A percentile compares a stretch with the other conserved stretches of the same genome.
phyloP scores from a whole-genome alignment of 2,113 vertebrate genomes.

The Sebastes fasciatus region DNA sequence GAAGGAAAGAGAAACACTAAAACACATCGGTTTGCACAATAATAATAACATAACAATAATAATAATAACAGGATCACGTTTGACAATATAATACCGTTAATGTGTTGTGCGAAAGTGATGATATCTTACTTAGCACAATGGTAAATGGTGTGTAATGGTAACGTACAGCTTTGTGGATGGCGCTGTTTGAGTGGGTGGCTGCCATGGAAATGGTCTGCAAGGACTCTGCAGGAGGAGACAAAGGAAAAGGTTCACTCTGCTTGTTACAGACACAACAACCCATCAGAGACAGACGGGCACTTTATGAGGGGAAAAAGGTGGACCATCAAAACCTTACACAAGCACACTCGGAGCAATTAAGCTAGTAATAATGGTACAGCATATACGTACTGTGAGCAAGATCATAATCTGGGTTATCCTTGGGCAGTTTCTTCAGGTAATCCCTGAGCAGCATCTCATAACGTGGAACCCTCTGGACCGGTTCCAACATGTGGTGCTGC shows the following conservation, averaged over 20 bases:
- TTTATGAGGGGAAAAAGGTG: not conserved
- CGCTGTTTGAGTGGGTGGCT: slow-evolving; percentile 93
- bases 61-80: not conserved
- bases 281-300: not conserved
- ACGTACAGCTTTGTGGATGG: slow-evolving; percentile 93
- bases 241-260: not conserved
- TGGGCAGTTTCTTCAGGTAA: slow-evolving; percentile 88
- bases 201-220: slow-evolving; percentile 95
- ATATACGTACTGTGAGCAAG: slow-evolving; percentile 86
- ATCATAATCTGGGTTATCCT: slow-evolving; percentile 78
- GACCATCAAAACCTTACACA: not conserved
- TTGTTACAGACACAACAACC: not conserved
- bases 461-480: slow-evolving; percentile 92
- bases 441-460: slow-evolving; percentile 92
- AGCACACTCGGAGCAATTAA: not conserved
- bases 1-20: not conserved
- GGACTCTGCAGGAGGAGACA: slow-evolving; percentile 84
- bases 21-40: not conserved
- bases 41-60: not conserved
- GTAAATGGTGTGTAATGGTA: not conserved
- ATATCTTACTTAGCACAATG: not conserved
- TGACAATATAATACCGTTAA: not conserved
- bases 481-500: slow-evolving; percentile 89
- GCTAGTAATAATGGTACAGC: not conserved
- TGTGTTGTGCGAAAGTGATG: not conserved